Evolutionary conservation across 1,140 invertebrate species (phyloP), one percentile per base, ranked within the genome.

Genomic region (Lepidurus arcticus): DNA sequence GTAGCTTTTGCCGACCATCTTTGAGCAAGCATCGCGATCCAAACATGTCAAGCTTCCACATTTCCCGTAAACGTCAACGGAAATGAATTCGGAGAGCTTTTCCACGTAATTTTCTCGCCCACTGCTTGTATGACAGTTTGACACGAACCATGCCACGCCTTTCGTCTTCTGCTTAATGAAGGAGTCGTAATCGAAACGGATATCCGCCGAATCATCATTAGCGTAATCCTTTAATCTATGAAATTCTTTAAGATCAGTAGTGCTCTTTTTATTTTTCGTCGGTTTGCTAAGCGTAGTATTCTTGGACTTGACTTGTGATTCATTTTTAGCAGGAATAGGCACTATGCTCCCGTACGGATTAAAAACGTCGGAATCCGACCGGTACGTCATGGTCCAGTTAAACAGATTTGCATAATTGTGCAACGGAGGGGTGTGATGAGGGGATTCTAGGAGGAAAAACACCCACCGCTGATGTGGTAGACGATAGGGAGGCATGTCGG

Each of bases 361-460:
- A 0, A 81, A 82, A 77, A 89, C 83, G 79, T 89, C 87, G 7
- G 88, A 89, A 82, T 89, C 85, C n/a, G 83, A 81, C 77, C 86
- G 84, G 80, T 90, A 90, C 1, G 87, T 90, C 79, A 88, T 84
- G 2, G 89, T 90, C 88, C 87, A 88, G 81, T 91, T 90, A 83
- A 91, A 90, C 43, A 84, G 65, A 78, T 77, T 77, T 34, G 16
- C 13, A 24, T 74, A 80, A 44, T 44, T 42, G 44, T 76, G 21
- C 10, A 76, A 43, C 9, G 44, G 42, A 6, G 75, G 75, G 9
- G 75, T 76, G 42, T 76, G 75, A 21, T 44, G 42, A 7, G 82
- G 82, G 11, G 82, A 77, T 80, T 83, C 82, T 26, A 73, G 76
- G 13, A 80, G 79, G 21, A 80, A 81, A 11, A 82, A 77, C 8